Conservation (phyloP, 2,888 invertebrate species). For the Punctoribates punctum region DNA sequence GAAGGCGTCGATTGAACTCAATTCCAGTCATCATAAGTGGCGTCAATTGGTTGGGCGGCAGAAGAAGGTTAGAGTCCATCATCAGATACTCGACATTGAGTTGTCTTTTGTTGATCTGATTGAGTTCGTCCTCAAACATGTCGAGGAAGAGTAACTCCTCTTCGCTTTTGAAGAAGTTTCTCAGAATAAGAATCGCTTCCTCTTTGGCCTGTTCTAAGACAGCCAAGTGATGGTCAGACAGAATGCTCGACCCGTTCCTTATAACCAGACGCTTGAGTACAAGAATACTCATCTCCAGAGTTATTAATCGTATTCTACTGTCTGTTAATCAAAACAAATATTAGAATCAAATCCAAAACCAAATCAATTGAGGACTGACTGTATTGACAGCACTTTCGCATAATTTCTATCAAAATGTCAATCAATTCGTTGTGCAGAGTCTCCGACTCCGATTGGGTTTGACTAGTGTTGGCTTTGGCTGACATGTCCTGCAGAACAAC, state of each 20-base stretch:
- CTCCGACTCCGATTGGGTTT: conserved; percentile 54
- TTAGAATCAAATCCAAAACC: background rate
- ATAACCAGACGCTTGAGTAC: conserved; percentile 67
- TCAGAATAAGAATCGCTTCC: conserved; percentile 75
- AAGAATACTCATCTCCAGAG: conserved; percentile 80
- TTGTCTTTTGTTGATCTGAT: conserved; percentile 77
- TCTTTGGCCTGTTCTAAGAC: conserved; percentile 68
- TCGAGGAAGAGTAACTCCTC: conserved; percentile 85
- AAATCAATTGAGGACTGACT: conserved; percentile 59
- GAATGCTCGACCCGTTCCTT: conserved; percentile 58
- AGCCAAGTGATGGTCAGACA: conserved; percentile 66
- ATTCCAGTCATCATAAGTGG: conserved; percentile 81
- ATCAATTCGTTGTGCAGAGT: conserved; percentile 60
- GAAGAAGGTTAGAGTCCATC: conserved; percentile 89
- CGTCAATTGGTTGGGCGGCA: conserved; percentile 85
- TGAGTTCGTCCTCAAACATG: conserved; percentile 97
- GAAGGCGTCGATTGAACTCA: conserved; percentile 84
- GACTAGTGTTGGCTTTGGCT: conserved; percentile 15
- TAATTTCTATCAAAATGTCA: conserved; percentile 76
- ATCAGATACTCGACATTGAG: conserved; percentile 90
- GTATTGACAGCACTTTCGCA: conserved; percentile 77
- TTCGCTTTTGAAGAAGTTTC: conserved; percentile 80
- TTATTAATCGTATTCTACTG: conserved; percentile 82
- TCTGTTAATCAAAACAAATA: conserved; percentile 57
- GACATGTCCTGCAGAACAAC: background rate